Evolutionary conservation across 2,797 vertebrate species (phyloP).

Genomic region (Acrossocheilus wenchowensis): DNA sequence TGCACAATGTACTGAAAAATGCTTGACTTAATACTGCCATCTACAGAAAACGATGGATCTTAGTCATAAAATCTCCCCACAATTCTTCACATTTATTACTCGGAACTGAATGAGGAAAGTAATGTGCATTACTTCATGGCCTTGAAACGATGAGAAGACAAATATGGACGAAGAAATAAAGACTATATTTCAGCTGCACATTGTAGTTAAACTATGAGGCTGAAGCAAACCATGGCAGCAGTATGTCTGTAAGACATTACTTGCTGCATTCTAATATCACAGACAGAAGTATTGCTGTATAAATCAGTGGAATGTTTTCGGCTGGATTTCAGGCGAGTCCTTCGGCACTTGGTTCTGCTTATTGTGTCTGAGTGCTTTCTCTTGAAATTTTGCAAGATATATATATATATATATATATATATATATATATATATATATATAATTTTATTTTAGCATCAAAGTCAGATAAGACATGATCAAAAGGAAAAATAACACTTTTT

Average conservation of each 20-base stretch:
- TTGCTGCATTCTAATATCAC: constrained; percentile 15
- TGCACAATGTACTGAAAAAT: constrained; percentile 58
- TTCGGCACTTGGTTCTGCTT: not conserved
- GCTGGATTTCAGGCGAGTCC: not conserved
- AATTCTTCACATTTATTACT: constrained; percentile 43
- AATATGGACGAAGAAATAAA: constrained; percentile 38
- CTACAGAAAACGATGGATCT: constrained; percentile 74
- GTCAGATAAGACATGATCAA: not conserved
- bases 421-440: too few relatives aligned
- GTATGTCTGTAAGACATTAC: constrained; percentile 11
- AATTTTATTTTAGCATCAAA: too few relatives aligned
- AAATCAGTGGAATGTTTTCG: constrained; percentile 13
- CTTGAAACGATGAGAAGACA: constrained; percentile 42
- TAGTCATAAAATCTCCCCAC: constrained; percentile 35
- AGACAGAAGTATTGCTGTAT: constrained; percentile 9
- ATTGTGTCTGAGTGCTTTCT: not conserved
- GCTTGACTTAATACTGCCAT: constrained; percentile 84
- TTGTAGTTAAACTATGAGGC: not conserved
- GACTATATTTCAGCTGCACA: constrained; percentile 39
- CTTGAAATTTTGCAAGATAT: not conserved
- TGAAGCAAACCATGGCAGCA: constrained; percentile 10
- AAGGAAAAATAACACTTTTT: not conserved
- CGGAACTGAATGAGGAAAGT: constrained; percentile 32
- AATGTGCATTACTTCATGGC: constrained; percentile 37
- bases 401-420: too few relatives aligned